Percentiles rank a stretch among this genome's conserved stretches.
These are phyloP conservation scores for Ammodytes marinus DNA, from an alignment of 2,113 vertebrate species.

Conservation along the genomic window DNA sequence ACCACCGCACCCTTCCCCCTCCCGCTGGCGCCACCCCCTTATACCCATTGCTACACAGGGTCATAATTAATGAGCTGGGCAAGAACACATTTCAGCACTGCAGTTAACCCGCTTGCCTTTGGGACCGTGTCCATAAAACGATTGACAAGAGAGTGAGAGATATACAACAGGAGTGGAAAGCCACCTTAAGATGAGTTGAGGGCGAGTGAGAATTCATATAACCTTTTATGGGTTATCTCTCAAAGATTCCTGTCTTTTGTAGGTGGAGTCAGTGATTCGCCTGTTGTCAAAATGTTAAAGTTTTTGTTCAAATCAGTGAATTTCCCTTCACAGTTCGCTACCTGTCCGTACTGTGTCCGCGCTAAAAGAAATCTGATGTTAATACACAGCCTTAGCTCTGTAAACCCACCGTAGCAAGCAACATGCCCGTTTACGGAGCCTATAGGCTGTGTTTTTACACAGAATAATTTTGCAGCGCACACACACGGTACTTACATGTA, in stretches of 20 bases:
- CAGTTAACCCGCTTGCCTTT: constrained; percentile 55
- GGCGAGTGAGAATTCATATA: constrained; percentile 5
- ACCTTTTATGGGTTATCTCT: background rate
- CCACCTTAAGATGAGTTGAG: background rate
- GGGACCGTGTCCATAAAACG: constrained; percentile 44
- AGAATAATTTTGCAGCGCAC: too few species aligned
- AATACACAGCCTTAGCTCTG: too few species aligned
- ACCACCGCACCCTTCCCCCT: constrained; percentile 16
- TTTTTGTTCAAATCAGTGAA: too few species aligned
- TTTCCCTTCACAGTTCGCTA: too few species aligned
- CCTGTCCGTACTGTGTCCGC: too few species aligned
- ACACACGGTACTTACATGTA: too few species aligned
- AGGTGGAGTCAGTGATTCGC: too few species aligned
- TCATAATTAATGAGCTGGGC: constrained; percentile 60
- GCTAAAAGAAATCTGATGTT: too few species aligned
- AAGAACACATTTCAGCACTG: constrained; percentile 65
- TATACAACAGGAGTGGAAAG: constrained; percentile 24
- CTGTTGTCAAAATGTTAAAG: too few species aligned
- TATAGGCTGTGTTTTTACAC: too few species aligned
- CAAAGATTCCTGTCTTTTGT: background rate
- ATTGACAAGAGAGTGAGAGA: constrained; percentile 41
- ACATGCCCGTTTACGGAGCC: too few species aligned
- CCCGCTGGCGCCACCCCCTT: constrained; percentile 5
- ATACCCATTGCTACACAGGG: constrained; percentile 36
- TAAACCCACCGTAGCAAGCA: too few species aligned